Evolutionary conservation across 2,797 vertebrate genomes (phyloP).

Genomic region (Tapera naevia): DNA sequence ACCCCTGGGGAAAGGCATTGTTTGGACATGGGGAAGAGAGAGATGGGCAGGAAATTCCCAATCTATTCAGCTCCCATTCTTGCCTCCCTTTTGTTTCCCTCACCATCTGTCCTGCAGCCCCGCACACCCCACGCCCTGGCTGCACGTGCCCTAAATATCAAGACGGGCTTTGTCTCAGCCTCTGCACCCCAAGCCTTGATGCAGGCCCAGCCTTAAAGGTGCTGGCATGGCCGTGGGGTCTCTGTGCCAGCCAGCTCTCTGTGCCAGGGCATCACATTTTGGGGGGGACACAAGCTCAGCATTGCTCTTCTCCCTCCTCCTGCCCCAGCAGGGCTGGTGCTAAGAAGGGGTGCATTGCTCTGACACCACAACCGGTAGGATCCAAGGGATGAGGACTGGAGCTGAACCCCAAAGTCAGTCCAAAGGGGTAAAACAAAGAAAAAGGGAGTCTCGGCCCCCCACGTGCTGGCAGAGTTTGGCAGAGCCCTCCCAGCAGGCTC

Average conservation of each 20-base stretch:
- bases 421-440: background rate
- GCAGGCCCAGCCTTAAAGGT: background rate
- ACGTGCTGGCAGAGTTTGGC: rapidly evolving
- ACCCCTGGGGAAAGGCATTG: rapidly evolving
- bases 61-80: constrained; percentile 36
- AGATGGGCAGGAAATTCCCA: constrained; percentile 19
- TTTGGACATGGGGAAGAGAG: background rate
- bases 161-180: constrained; percentile 44
- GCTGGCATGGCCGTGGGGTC: background rate
- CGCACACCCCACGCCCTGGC: background rate
- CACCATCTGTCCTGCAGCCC: constrained; percentile 62
- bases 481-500: background rate
- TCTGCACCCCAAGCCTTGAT: background rate
- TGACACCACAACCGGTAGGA: rapidly evolving
- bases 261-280: background rate
- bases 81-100: constrained; percentile 53
- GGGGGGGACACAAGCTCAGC: background rate
- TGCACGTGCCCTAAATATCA: constrained; percentile 53
- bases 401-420: background rate
- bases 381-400: background rate
- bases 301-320: background rate
- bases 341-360: background rate
- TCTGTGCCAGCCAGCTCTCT: background rate
- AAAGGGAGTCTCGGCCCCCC: background rate
- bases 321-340: background rate